phyloP scores from a whole-genome alignment of 1,140 invertebrate species.

The Ptiloglossa arizonensis region DNA sequence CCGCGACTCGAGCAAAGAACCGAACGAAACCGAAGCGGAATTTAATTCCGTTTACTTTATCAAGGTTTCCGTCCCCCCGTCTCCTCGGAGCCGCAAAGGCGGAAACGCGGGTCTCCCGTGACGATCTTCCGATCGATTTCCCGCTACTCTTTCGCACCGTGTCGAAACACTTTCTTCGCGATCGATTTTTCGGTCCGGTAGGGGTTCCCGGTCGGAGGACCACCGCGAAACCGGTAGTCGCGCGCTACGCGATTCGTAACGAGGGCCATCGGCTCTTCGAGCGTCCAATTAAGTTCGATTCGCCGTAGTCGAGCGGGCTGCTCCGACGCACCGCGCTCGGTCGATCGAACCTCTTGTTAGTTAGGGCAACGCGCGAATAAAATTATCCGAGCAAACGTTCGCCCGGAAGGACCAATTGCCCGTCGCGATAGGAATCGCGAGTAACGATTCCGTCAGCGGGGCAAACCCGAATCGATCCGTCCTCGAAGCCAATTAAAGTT shows the following conservation, averaged over 20 bases:
- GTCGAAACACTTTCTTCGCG: too few species aligned
- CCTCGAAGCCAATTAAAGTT: conserved; percentile 53
- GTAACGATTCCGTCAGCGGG: conserved; percentile 42
- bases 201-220: too few species aligned
- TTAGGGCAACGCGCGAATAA: not conserved
- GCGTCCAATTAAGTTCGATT: too few species aligned
- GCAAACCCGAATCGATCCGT: conserved; percentile 35
- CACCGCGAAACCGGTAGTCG: too few species aligned
- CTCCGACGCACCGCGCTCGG: not conserved
- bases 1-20: not conserved
- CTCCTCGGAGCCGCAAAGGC: not conserved
- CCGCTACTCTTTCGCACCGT: conserved; percentile 9
- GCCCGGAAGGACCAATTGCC: not conserved
- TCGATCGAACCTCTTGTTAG: not conserved
- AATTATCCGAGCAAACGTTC: not conserved
- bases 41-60: conserved; percentile 44
- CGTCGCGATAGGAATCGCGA: conserved; percentile 26
- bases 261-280: too few species aligned
- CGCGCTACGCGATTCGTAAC: too few species aligned
- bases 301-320: too few species aligned
- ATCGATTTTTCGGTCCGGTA: too few species aligned
- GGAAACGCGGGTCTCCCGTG: conserved; percentile 28
- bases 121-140: conserved; percentile 32
- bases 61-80: conserved; percentile 17
- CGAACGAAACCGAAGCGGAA: conserved; percentile 11